Evolutionary conservation across 2,888 invertebrate genomes (phyloP).

Genomic region (Drosophila nr. medialis): DNA sequence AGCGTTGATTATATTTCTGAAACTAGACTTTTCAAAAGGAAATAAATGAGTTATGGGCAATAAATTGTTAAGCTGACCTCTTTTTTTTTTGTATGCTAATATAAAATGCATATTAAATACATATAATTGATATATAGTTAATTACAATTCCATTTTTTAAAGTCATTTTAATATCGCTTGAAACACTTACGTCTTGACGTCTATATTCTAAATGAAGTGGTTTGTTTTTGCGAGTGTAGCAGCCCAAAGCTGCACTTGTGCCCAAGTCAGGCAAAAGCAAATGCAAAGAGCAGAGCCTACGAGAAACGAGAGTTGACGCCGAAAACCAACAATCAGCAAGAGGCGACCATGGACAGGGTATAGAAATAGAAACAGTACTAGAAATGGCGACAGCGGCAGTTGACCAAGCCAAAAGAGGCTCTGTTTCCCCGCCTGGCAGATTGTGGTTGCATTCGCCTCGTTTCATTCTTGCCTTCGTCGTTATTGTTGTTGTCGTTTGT

Average conservation of each 20-base stretch:
- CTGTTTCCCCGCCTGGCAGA: conserved; percentile 18
- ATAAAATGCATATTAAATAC: no score
- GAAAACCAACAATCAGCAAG: conserved; percentile 68
- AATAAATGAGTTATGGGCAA: not conserved
- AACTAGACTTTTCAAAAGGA: not conserved
- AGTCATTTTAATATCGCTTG: no score
- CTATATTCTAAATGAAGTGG: no score
- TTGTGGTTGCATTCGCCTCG: conserved; percentile 48
- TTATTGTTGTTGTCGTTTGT: conserved; percentile 67
- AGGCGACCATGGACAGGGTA: not conserved
- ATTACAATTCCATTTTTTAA: not conserved
- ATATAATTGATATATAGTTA: not conserved
- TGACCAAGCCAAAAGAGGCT: conserved; percentile 56
- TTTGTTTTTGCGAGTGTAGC: conserved; percentile 5
- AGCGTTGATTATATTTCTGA: not conserved
- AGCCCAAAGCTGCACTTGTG: conserved; percentile 67
- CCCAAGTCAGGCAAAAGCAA: conserved; percentile 59
- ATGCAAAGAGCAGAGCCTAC: conserved; percentile 52
- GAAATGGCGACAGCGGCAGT: conserved; percentile 32
- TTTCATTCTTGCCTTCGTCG: conserved; percentile 69
- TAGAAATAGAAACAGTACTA: conserved; percentile 11
- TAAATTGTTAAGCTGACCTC: not conserved
- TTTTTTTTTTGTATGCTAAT: not conserved
- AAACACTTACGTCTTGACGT: no score
- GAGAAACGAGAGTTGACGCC: conserved; percentile 61